These are phyloP conservation scores for Notospermus geniculatus DNA, from an alignment of 1,140 invertebrate genomes.

Conservation along the genomic window DNA sequence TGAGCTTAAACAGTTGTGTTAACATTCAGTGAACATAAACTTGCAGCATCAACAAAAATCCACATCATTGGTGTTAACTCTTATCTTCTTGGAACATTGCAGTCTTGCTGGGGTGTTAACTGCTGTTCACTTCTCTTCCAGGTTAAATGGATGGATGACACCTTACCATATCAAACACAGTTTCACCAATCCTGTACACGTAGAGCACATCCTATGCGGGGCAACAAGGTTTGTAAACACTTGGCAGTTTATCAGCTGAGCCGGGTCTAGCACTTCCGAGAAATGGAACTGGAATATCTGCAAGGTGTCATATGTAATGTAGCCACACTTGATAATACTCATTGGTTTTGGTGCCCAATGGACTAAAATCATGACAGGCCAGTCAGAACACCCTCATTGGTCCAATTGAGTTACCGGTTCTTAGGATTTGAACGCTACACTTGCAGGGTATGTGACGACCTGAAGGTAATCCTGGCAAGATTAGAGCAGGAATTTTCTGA, in stretches of 20 bases:
- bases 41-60: too few species aligned
- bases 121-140: neutral
- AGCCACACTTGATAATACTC: too few species aligned
- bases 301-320: neutral
- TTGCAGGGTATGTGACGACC: slow-evolving; percentile 29
- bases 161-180: slow-evolving; percentile 40
- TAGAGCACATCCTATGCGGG: slow-evolving; percentile 33
- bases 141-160: slow-evolving; percentile 32
- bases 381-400: neutral
- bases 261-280: too few species aligned
- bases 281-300: too few species aligned
- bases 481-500: slow-evolving; percentile 26
- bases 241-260: neutral
- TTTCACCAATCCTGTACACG: slow-evolving; percentile 44
- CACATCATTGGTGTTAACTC: too few species aligned
- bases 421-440: slow-evolving; percentile 3
- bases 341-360: too few species aligned
- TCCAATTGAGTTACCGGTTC: neutral
- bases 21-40: too few species aligned
- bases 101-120: neutral
- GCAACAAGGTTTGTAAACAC: slow-evolving; percentile 26
- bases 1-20: too few species aligned
- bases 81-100: too few species aligned
- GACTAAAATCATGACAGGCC: neutral
- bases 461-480: slow-evolving; percentile 27